phyloP scores from a whole-genome alignment of 2,888 invertebrate genomes.

The Lithodes maja region DNA sequence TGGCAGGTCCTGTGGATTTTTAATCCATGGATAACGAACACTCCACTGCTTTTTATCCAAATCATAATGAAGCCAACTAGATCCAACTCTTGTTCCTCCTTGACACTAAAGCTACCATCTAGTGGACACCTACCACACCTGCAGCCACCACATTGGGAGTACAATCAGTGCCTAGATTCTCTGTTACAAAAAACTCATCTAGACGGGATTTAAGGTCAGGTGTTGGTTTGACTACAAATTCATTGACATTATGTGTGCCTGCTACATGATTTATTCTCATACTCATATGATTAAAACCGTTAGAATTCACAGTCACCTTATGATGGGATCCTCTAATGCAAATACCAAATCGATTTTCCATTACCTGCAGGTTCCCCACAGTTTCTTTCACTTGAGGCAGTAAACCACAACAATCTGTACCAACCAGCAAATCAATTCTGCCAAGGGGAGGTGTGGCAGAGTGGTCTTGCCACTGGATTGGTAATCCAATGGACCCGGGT shows the following conservation, averaged over 20 bases:
- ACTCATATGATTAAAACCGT: not conserved
- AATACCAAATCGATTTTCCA: not conserved
- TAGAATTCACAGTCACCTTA: not conserved
- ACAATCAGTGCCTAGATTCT: not conserved
- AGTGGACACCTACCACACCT: not conserved
- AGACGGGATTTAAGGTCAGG: not conserved
- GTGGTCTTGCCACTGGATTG: too few relatives aligned
- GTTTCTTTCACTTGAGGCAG: not conserved
- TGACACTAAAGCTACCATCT: not conserved
- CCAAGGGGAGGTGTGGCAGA: too few relatives aligned
- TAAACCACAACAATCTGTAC: not conserved
- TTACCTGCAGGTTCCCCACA: not conserved
- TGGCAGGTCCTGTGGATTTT: not conserved
- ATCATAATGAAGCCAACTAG: conserved; percentile 7
- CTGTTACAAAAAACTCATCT: not conserved
- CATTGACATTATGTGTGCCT: too few relatives aligned
- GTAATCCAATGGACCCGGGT: too few relatives aligned
- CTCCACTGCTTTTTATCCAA: not conserved
- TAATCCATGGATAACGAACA: not conserved
- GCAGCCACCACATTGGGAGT: conserved; percentile 12
- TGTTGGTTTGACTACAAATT: too few relatives aligned
- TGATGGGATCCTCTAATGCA: conserved; percentile 12
- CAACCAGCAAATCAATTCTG: not conserved
- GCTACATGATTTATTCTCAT: too few relatives aligned
- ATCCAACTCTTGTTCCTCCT: too few relatives aligned